Evolutionary conservation across 2,797 vertebrate genomes (phyloP).

Genomic region (Masticophis lateralis): DNA sequence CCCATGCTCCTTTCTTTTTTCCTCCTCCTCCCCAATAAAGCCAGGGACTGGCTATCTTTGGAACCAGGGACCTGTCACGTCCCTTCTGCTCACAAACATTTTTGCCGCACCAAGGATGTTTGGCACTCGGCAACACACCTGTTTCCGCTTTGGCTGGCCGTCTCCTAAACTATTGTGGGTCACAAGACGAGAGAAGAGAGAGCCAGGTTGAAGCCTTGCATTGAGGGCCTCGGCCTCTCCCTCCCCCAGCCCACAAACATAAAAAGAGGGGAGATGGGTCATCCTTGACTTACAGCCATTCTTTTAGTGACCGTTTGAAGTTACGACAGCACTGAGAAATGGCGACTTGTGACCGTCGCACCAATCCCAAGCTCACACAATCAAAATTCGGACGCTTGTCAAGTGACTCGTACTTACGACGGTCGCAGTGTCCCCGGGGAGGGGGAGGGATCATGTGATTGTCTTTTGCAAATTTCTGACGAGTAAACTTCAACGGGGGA

Average conservation of each 20-base stretch:
- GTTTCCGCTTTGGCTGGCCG: neutral
- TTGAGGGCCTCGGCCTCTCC: neutral
- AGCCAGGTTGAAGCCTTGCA: neutral
- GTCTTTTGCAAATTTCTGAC: neutral
- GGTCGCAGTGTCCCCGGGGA: rapidly evolving
- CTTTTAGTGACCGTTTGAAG: too few relatives aligned
- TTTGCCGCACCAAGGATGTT: neutral
- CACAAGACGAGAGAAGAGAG: neutral
- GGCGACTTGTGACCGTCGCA: too few relatives aligned
- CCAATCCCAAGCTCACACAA: too few relatives aligned
- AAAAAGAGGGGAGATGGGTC: neutral
- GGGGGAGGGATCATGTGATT: too few relatives aligned
- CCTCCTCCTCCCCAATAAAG: neutral
- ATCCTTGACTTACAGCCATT: too few relatives aligned
- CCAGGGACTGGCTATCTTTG: neutral
- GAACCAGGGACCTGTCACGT: neutral
- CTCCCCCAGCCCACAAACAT: neutral
- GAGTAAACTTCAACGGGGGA: too few relatives aligned
- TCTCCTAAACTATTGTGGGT: neutral
- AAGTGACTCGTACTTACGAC: too few relatives aligned
- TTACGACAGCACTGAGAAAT: too few relatives aligned
- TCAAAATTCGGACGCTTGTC: too few relatives aligned
- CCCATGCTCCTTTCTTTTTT: too few relatives aligned
- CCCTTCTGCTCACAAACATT: neutral
- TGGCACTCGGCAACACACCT: neutral